These are phyloP conservation scores for Oxytorus armatus DNA, from an alignment of 2,888 invertebrate genomes.

Conservation along the genomic window DNA sequence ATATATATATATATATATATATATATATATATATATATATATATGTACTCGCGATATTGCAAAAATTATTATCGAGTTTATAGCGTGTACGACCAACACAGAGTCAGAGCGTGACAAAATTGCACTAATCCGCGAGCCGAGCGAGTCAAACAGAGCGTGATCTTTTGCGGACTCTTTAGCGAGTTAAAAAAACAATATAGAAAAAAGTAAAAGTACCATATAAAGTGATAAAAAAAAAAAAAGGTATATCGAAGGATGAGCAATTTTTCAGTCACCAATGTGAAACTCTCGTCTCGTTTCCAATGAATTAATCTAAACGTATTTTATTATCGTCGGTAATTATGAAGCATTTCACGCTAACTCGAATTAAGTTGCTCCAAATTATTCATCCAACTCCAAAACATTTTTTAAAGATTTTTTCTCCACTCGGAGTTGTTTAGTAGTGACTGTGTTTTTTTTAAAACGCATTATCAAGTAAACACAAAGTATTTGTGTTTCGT, in stretches of 20 bases:
- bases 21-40: neutral
- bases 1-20: neutral
- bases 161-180: constrained; percentile 28
- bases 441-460: too few relatives aligned
- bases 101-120: constrained; percentile 80
- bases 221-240: constrained; percentile 70
- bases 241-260: constrained; percentile 66
- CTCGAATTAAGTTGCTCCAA: constrained; percentile 1
- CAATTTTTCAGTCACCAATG: constrained; percentile 29
- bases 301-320: constrained; percentile 26
- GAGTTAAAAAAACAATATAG: constrained; percentile 15
- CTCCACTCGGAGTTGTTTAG: neutral
- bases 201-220: constrained; percentile 76
- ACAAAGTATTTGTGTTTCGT: too few relatives aligned
- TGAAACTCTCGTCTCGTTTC: constrained; percentile 41
- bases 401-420: neutral
- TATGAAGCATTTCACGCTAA: neutral
- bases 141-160: constrained; percentile 77
- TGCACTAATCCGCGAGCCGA: constrained; percentile 73
- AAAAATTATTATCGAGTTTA: constrained; percentile 23
- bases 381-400: neutral
- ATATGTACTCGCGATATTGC: constrained; percentile 9
- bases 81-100: constrained; percentile 53
- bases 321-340: constrained; percentile 26
- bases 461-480: too few relatives aligned